Conservation (phyloP, 2,888 invertebrate genomes). For the Arenicola marina region DNA sequence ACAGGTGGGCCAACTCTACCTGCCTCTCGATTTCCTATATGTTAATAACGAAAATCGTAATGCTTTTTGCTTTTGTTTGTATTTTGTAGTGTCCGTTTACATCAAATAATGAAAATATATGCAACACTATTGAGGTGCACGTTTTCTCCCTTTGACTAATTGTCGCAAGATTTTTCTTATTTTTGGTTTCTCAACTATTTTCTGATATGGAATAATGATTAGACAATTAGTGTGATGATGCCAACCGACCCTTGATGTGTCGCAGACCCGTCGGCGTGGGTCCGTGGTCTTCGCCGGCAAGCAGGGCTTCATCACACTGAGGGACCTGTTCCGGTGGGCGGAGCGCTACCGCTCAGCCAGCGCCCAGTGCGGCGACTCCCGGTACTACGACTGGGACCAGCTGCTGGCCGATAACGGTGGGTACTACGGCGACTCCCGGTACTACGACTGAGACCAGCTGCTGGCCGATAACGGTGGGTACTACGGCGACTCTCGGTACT, state of each 20-base stretch:
- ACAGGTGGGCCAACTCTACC: slow-evolving; percentile 66
- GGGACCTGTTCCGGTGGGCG: slow-evolving; percentile 95
- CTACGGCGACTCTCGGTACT: no score
- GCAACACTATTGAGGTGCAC: no score
- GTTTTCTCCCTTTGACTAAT: no score
- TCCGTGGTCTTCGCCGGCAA: slow-evolving; percentile 91
- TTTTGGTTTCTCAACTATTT: not conserved
- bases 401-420: slow-evolving; percentile 79
- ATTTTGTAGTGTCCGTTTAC: no score
- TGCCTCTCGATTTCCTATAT: not conserved
- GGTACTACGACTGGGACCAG: slow-evolving; percentile 94
- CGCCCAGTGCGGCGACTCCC: slow-evolving; percentile 81
- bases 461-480: no score
- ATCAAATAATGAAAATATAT: no score
- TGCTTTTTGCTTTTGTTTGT: not conserved
- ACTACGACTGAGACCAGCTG: no score
- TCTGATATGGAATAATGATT: not conserved
- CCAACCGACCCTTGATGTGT: slow-evolving; percentile 2
- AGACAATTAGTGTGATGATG: not conserved
- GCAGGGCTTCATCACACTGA: slow-evolving; percentile 86
- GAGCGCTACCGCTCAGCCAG: slow-evolving; percentile 76
- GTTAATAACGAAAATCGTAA: not conserved
- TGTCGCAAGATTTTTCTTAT: not conserved
- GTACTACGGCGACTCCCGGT: no score
- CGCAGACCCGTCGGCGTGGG: slow-evolving; percentile 72